These are phyloP conservation scores for Saimiri boliviensis DNA, from an alignment of 2,113 vertebrate genomes.

Conservation along the genomic window DNA sequence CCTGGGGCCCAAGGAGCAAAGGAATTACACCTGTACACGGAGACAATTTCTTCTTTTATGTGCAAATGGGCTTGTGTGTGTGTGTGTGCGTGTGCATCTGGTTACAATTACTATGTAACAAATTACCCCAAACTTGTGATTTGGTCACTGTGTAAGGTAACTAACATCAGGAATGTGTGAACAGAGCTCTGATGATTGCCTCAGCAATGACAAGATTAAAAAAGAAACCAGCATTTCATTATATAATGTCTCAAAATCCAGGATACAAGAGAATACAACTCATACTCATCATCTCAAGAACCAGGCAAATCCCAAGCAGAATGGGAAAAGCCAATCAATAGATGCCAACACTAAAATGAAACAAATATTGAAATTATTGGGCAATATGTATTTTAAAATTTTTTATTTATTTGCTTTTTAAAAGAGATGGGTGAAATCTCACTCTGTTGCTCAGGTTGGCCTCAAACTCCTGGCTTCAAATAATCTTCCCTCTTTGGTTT, in stretches of 20 bases:
- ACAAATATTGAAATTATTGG: not conserved
- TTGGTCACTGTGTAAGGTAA: not conserved
- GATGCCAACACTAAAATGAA: not conserved
- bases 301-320: not conserved
- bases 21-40: not conserved
- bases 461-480: too few relatives aligned
- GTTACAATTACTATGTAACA: not conserved
- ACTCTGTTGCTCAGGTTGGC: too few relatives aligned
- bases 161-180: not conserved
- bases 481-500: too few relatives aligned
- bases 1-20: not conserved
- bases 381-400: too few relatives aligned
- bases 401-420: too few relatives aligned
- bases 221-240: not conserved
- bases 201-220: not conserved
- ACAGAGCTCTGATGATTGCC: not conserved
- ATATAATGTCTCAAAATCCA: not conserved
- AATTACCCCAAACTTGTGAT: not conserved
- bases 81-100: not conserved
- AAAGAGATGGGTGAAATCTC: too few relatives aligned
- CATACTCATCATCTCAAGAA: not conserved
- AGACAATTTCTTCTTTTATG: not conserved
- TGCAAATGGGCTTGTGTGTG: not conserved
- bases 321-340: not conserved
- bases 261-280: not conserved